Base-by-base conservation (phyloP, 2,113 vertebrate species). In the Plotosus lineatus region DNA sequence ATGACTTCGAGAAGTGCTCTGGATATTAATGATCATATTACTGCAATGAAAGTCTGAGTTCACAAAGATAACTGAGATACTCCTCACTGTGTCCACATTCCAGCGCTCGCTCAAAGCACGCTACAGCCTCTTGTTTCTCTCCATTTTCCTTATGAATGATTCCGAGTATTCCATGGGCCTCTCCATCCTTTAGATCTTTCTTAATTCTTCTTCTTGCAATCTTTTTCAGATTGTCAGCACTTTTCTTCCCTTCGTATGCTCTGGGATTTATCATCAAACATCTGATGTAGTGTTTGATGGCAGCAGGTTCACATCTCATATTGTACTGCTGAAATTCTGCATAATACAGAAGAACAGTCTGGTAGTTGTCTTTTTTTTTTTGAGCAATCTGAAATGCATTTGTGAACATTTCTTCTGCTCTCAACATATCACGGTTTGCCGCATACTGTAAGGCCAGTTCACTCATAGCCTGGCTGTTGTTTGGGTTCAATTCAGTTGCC, bases 341-440 rank as follows among this genome's bases (percentile, higher is more conserved):
- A 77, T 83, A 85, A 69, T 3, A 36, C 0, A 4, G 0, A 51
- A 53, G 38, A 23, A 85, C 48, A 33, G 3, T 1, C 68, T 83
- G 80, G 40, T 3, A 56, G 19, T 14, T 10, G 1, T 69, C 80
- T 8, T 81, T 51, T 63, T 58, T 77, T 56, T 58, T 40, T 68
- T 58, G 33, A 4, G 61, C 80, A 19, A 2, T 1, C 12, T 76
- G 38, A n/a, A 76, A 76, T 36, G 61, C 3, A 85, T 31, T 7
- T 63, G 79, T 17, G 26, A 88, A 90, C 77, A 88, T 80, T 78
- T 82, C 56, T 71, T 86, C 82, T 23, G 87, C 86, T 21, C 83
- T 53, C 3, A 11, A 36, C 9, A 83, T 9, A 50, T 88, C 81
- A 1, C 21, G 26, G 44, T 79, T 85, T 1, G 50, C 42, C 1